phyloP scores from a whole-genome alignment of 2,888 invertebrate species.

The Archips crataeganus region DNA sequence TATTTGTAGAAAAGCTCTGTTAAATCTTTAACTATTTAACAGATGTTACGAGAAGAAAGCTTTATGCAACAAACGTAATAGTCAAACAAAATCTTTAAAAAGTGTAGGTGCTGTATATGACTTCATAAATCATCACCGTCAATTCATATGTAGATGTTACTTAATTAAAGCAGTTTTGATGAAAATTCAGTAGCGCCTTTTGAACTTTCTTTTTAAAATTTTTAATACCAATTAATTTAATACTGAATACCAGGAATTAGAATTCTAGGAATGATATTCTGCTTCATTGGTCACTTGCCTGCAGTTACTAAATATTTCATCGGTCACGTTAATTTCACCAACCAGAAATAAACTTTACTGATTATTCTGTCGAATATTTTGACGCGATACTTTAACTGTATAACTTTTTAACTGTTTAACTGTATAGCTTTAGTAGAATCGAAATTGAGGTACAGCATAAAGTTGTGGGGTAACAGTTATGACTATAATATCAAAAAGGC shows the following conservation, averaged over 20 bases:
- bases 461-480: too few relatives aligned
- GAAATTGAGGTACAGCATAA: too few relatives aligned
- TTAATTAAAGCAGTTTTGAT: neutral
- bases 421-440: too few relatives aligned
- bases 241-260: neutral
- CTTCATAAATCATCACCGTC: neutral
- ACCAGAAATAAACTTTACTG: neutral
- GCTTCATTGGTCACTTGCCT: neutral
- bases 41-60: constrained; percentile 38
- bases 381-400: neutral
- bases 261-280: neutral
- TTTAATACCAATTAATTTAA: too few relatives aligned
- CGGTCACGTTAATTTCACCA: neutral
- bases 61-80: constrained; percentile 14
- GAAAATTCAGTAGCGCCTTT: neutral
- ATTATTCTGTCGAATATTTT: neutral
- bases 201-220: neutral
- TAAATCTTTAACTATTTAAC: constrained; percentile 24
- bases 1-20: constrained; percentile 38
- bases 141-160: neutral
- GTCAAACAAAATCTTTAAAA: neutral
- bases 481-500: too few relatives aligned
- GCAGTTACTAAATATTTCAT: neutral
- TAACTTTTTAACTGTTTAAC: too few relatives aligned
- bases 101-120: neutral